Evolutionary conservation across 2,888 invertebrate species (phyloP), one percentile per base, ranked within the genome.

Genomic region (Chrysomela aeneicollis): DNA sequence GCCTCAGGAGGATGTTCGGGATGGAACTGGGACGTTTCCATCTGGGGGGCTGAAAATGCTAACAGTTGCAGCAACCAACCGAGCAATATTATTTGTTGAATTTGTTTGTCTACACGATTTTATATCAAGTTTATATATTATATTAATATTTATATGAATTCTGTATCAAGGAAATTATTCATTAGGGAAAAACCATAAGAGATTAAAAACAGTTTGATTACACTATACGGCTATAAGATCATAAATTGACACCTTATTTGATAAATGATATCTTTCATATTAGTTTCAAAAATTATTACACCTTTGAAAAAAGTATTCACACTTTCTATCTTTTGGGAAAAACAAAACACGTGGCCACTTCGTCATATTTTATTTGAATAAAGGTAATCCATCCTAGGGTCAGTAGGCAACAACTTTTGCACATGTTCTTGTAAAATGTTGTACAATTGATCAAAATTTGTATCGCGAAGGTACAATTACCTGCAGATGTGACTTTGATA

Each of bases 1-100:
- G 72, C 69, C 4, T 60, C 61, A 10, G 66, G 60, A 3, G 70
- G 64, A 17, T 72, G 72, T 21, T 63, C 57, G 15, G 42, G 63
- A 15, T 72, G 70, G 64, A 52, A 17, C 2, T 72, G 70, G 66
- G 58, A 63, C 19, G 64, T 72, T 1, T 47, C 21, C 15, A 63
- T 72, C 9, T 26, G 0, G 10, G 67, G 70, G 9, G 59, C 58
- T 12, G 18, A 59, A 3, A 59, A 61, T 1, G 37, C 46, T n/a
- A 61, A 30, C 22, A 19, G 26, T 18, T 71, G 71, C 46, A 61
- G 42, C 2, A 42, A 21, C 12, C 12, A 54, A 2, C 64, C 64
- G 5, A 42, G 50, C n/a, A 60, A 60, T 17, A 47, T 35, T 15
- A 42, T n/a, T 4, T 42, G 42, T 15, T 42, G 42, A 42, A 15